Evolutionary conservation across 2,888 invertebrate species (phyloP).

Genomic region (Ichneumoninae sp.): DNA sequence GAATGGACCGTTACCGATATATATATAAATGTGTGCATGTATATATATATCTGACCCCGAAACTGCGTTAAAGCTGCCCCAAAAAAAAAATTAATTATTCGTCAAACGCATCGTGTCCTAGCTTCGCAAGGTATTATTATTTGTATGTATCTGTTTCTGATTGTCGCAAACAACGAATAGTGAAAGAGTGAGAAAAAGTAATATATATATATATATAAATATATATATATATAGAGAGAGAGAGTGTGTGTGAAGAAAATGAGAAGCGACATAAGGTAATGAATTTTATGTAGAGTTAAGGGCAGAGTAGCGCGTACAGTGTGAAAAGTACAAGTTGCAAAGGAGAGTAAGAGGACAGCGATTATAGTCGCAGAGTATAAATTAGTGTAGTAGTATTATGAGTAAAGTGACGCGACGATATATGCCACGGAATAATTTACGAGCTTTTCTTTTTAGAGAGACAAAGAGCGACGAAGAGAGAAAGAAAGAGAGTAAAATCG

Average conservation of each 20-base stretch:
- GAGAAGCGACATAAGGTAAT: conserved; percentile 10
- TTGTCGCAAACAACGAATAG: conserved; percentile 38
- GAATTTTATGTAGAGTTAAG: conserved; percentile 29
- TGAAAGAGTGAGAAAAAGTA: conserved; percentile 12
- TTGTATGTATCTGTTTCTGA: conserved; percentile 31
- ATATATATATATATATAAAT: too few relatives aligned
- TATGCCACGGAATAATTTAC: conserved; percentile 1
- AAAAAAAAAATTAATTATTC: conserved; percentile 5
- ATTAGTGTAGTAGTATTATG: conserved; percentile 17
- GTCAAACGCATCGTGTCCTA: conserved; percentile 49
- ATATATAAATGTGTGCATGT: neutral
- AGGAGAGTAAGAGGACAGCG: conserved; percentile 2
- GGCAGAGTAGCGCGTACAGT: neutral
- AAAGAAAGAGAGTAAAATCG: conserved; percentile 31
- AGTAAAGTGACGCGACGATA: conserved; percentile 11
- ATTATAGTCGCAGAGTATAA: conserved; percentile 7
- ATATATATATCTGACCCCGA: conserved; percentile 5
- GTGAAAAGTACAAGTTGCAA: conserved; percentile 5
- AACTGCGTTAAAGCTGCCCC: conserved; percentile 41
- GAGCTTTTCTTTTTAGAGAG: conserved; percentile 11
- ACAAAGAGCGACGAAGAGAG: conserved; percentile 30
- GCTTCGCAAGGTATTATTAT: conserved; percentile 12
- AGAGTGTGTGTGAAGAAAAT: conserved; percentile 4
- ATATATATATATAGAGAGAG: neutral
- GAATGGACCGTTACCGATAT: conserved; percentile 21